Base-by-base conservation (phyloP, 2,888 invertebrate genomes). In the Pterostichus niger region DNA sequence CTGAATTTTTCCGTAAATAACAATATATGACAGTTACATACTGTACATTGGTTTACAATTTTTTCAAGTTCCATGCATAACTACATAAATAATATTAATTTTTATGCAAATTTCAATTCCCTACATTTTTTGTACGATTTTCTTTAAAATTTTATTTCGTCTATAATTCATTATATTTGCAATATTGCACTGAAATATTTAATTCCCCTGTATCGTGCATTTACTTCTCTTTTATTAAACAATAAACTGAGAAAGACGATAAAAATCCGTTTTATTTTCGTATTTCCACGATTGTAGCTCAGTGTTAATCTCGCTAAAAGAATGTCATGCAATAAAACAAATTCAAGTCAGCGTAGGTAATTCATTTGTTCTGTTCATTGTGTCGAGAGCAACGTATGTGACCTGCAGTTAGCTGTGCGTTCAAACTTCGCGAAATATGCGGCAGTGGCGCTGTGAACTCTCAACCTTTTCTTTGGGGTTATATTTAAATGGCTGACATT, bases 331-430 rank as follows among this genome's bases (percentile, higher is more conserved):
- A 59, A 56, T 78, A 78, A 78, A 44, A 78, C 78, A 61, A 78
- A 78, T 59, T 24, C 33, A 40, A 33, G 35, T 64, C 64, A 40
- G 6, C 40, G 40, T 49, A 9, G 7, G 40, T 49, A 44, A n/a
- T 10, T 24, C 44, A 73, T 73, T 35, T 49, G 46, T 73, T 73
- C 13, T 46, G 24, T 46, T 40, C 71, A 13, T 71, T 46, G 52
- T 52, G 17, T 52, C 40, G 76, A 76, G 76, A 31, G 76, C 54
- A 24, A n/a, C 49, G 56, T 56, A 77, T 56, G 64, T 68, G 80
- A 80, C 71, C 80, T 80, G 80, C 68, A 68, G 80, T 80, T 80
- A 80, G 68, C 68, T 68, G 13, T 5, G 35, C 31, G 33, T 49
- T 11, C 24, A 31, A 75, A 75, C 31, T 49, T 44, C 61, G 78